Base-by-base conservation (phyloP, 2,113 vertebrate genomes). In the Pogona vitticeps region DNA sequence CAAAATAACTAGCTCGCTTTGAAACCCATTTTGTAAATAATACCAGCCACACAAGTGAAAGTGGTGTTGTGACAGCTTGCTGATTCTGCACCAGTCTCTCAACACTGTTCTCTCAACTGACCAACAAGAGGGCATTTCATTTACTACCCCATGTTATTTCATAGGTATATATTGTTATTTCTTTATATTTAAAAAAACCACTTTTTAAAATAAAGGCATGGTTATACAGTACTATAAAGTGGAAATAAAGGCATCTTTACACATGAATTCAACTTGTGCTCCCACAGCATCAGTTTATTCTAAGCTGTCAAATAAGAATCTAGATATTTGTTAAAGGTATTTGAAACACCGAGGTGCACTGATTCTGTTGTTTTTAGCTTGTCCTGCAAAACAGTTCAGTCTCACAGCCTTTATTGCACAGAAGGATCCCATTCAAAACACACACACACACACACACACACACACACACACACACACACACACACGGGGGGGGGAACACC, bases 1-100 rank as follows among this genome's bases (percentile, higher is more conserved):
- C 68, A 40, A 18, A 89, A 23, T 86, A 82, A 72, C 17, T 6
- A 63, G 33, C 52, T 36, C 63, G 70, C 7, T 28, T 17, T 78
- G 70, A 83, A 86, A 59, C 13, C 72, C 72, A 65, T n/a, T 75
- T 73, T 58, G 80, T 63, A 83, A 86, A 83, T 79, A 73, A 56
- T 42, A 31, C 20, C 63, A 17, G 28, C 59, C 65, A 52, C 18
- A 28, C 58, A 65, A 28, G 28, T 26, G 42, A 75, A 33, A 56
- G 58, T 2, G 42, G 12, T 3, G 18, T 12, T 88, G 36, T 63
- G 59, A 56, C 23, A 23, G 14, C 31, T 33, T 33, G 38, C 1
- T 18, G 36, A 58, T 71, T 26, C 18, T n/a, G 14, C 31, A 52
- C 31, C 33, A 7, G 61, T 23, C 18, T 6, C 31, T 40, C 85